These are phyloP conservation scores for Lagodon rhomboides DNA, from an alignment of 2,797 vertebrate genomes.

Conservation along the genomic window DNA sequence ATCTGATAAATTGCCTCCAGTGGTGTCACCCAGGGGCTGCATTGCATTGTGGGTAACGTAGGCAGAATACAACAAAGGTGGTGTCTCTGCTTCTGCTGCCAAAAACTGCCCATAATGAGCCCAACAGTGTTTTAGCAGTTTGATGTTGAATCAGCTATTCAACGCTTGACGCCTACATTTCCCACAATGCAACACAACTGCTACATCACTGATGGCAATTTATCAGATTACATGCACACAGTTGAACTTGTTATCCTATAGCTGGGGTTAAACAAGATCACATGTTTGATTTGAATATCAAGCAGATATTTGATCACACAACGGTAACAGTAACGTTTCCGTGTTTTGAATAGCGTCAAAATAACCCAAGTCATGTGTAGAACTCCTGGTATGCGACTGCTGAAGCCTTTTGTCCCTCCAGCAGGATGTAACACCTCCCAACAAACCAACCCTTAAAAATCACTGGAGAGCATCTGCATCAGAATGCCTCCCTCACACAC, in stretches of 20 bases:
- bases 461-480: slow-evolving; percentile 41
- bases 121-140: too few species aligned
- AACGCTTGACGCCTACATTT: too few species aligned
- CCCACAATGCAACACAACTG: too few species aligned
- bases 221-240: not conserved
- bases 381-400: not conserved
- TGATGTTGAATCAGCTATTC: too few species aligned
- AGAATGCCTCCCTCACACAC: slow-evolving; percentile 37
- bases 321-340: not conserved
- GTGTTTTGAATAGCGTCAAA: slow-evolving; percentile 57
- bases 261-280: not conserved
- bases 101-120: too few species aligned
- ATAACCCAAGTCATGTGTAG: not conserved
- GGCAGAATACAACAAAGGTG: too few species aligned
- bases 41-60: too few species aligned
- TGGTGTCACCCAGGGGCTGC: too few species aligned
- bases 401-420: slow-evolving; percentile 23
- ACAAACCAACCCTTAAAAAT: slow-evolving; percentile 21
- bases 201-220: too few species aligned
- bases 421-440: slow-evolving; percentile 43
- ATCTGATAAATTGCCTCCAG: too few species aligned
- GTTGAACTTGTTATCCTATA: not conserved
- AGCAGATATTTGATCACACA: not conserved
- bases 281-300: not conserved
- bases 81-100: too few species aligned